Percentiles rank a stretch among this genome's conserved stretches.
phyloP scores from a whole-genome alignment of 2,888 invertebrate genomes.

The Horisme vitalbata region DNA sequence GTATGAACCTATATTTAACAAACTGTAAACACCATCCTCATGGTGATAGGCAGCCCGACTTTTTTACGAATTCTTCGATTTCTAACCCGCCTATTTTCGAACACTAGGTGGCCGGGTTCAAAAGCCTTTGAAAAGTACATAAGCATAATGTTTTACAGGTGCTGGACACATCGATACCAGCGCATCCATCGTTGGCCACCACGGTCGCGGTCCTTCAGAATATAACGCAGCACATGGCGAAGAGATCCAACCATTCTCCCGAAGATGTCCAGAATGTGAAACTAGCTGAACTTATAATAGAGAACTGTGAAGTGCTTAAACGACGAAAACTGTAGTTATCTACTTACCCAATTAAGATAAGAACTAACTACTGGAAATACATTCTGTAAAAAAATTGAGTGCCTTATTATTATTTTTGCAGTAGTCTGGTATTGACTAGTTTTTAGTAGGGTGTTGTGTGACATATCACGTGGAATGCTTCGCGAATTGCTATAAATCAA shows the following conservation, averaged over 20 bases:
- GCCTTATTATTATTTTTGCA: background rate
- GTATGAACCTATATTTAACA: too few species aligned
- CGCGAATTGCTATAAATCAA: too few species aligned
- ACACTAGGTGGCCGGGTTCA: too few species aligned
- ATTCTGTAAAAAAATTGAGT: background rate
- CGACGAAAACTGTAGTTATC: conserved; percentile 50
- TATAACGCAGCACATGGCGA: conserved; percentile 53
- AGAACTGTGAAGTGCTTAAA: conserved; percentile 62
- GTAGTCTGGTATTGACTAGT: background rate
- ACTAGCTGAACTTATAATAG: conserved; percentile 60
- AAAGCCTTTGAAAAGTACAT: background rate
- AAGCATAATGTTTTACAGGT: conserved; percentile 45
- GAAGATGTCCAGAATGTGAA: conserved; percentile 53
- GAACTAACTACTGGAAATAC: too few species aligned
- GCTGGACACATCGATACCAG: conserved; percentile 67
- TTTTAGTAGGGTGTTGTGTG: too few species aligned
- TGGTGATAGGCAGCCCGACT: too few species aligned
- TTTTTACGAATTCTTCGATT: too few species aligned
- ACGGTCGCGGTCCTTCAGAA: conserved; percentile 61
- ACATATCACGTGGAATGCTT: too few species aligned
- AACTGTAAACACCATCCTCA: too few species aligned
- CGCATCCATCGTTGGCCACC: conserved; percentile 58
- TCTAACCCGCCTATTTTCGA: too few species aligned
- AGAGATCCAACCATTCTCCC: conserved; percentile 40
- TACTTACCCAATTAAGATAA: too few species aligned